phyloP scores from a whole-genome alignment of 2,888 invertebrate genomes.

The Sepioteuthis lessoniana region DNA sequence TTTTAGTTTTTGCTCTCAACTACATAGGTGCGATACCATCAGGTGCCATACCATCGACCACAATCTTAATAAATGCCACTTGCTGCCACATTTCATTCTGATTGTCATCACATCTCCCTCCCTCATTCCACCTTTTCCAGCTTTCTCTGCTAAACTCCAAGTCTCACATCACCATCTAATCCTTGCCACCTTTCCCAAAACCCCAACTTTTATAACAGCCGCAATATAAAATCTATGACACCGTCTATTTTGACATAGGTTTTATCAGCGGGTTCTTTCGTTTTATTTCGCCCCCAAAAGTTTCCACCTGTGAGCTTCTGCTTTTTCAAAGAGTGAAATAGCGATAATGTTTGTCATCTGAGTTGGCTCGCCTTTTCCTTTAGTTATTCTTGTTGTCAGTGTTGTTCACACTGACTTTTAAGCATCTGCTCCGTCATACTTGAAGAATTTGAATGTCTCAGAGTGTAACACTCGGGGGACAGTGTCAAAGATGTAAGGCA shows the following conservation, averaged over 20 bases:
- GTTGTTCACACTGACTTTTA: background rate
- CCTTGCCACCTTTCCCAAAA: background rate
- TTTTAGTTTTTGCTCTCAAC: background rate
- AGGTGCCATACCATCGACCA: background rate
- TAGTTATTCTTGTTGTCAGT: background rate
- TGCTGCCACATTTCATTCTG: background rate
- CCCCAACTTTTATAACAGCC: background rate
- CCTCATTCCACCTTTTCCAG: background rate
- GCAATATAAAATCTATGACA: background rate
- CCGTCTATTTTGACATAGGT: conserved; percentile 1
- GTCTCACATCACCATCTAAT: background rate
- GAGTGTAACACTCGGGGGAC: background rate
- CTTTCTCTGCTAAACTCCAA: background rate
- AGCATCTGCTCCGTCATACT: background rate
- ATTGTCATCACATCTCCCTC: background rate
- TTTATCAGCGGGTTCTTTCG: background rate
- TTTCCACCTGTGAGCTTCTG: background rate
- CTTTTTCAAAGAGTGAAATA: background rate
- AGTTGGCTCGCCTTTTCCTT: no score
- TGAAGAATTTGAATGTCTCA: background rate
- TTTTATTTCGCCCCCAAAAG: background rate
- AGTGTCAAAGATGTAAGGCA: background rate
- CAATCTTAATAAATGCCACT: background rate
- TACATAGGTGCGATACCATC: background rate
- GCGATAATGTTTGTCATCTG: background rate